Percentiles rank a stretch among this genome's conserved stretches.
These are phyloP conservation scores for Steinernema hermaphroditum DNA, from an alignment of 2,888 invertebrate genomes.

Conservation along the genomic window DNA sequence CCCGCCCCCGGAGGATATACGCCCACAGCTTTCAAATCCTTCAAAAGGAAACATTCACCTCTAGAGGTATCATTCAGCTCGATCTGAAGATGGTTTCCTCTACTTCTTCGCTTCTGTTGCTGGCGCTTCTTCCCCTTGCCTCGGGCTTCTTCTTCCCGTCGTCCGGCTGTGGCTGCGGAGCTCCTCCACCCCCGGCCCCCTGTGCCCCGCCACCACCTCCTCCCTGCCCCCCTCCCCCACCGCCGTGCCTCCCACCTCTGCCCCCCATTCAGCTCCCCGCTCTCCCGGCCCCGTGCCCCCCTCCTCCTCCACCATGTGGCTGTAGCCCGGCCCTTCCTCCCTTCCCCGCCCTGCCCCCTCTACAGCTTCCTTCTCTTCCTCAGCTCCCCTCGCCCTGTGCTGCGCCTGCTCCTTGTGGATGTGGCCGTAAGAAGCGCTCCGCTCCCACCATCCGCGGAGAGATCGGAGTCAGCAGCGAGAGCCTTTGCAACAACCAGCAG, in stretches of 20 bases:
- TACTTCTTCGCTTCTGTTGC: slow-evolving; percentile 7
- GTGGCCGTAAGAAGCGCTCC: slow-evolving; percentile 54
- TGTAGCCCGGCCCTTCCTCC: slow-evolving; percentile 25
- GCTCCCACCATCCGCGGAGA: slow-evolving; percentile 37
- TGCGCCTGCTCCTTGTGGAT: slow-evolving; percentile 48
- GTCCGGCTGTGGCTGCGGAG: slow-evolving; percentile 15
- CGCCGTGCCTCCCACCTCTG: slow-evolving; percentile 11
- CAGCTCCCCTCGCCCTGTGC: slow-evolving; percentile 46
- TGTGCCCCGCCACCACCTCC: slow-evolving; percentile 34
- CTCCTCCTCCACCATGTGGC: slow-evolving; percentile 32
- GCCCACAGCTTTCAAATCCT: neutral
- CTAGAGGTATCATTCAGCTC: slow-evolving; percentile 16
- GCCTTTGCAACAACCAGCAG: slow-evolving; percentile 47
- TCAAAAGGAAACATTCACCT: slow-evolving; percentile 9
- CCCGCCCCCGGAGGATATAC: slow-evolving; percentile 8
- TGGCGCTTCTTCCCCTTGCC: slow-evolving; percentile 8
- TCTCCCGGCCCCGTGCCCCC: slow-evolving; percentile 24
- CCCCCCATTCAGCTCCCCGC: slow-evolving; percentile 30
- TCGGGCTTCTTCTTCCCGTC: slow-evolving; percentile 11
- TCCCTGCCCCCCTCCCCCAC: slow-evolving; percentile 38
- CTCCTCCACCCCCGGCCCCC: slow-evolving; percentile 31
- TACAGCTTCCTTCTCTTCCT: slow-evolving; percentile 46
- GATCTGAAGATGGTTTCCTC: slow-evolving; percentile 8
- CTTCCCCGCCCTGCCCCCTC: slow-evolving; percentile 38
- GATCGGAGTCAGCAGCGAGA: slow-evolving; percentile 32